Base-by-base conservation (phyloP, 2,888 invertebrate species). In the Andrena minutula region DNA sequence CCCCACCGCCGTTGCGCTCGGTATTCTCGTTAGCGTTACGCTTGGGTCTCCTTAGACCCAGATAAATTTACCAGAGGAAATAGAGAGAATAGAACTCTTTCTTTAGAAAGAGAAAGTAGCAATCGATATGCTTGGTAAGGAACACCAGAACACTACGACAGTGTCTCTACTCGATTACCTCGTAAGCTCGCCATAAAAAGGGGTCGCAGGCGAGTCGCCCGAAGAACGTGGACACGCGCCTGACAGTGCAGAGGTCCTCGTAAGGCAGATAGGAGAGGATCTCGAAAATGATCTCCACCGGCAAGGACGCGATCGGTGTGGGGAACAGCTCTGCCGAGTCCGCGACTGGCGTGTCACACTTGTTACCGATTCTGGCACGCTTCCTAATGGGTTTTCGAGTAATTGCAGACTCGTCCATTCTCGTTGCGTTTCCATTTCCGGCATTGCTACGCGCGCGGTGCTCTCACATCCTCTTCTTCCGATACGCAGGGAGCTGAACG, bases 211-310 rank as follows among this genome's bases (percentile, higher is more conserved):
- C 83, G 35, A 92, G 74, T 4, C 72, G 70, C 30, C 88, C 76
- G 65, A 93, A 92, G 16, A 85, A 85, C n/a, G 35, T 81, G 23
- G 88, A 91, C 0, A 92, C 91, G 16, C 76, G 71, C 5, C 85
- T 73, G 2, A 92, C 41, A n/a, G 75, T 75, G 58, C 83, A 77
- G 4, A 92, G 84, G 69, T 92, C 91, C 4, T 81, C 77, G 49
- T 65, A 71, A n/a, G 83, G 64, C 0, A 92, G 87, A 71, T 90
- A 91, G 3, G 89, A 87, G 58, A 92, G 73, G 16, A 92, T 91
- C 65, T 90, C 79, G 7, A 89, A 71, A 10, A 91, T 83, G 56
- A 93, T 86, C 68, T 92, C 92, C 49, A 85, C 76, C 3, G 92
- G 92, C 35, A 93, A 76, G 49, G 65, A 60, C 1, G 20, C 20